A percentile compares a stretch with the other conserved stretches of the same genome.
phyloP scores from a whole-genome alignment of 2,113 vertebrate species.

The Pedionomus torquatus region DNA sequence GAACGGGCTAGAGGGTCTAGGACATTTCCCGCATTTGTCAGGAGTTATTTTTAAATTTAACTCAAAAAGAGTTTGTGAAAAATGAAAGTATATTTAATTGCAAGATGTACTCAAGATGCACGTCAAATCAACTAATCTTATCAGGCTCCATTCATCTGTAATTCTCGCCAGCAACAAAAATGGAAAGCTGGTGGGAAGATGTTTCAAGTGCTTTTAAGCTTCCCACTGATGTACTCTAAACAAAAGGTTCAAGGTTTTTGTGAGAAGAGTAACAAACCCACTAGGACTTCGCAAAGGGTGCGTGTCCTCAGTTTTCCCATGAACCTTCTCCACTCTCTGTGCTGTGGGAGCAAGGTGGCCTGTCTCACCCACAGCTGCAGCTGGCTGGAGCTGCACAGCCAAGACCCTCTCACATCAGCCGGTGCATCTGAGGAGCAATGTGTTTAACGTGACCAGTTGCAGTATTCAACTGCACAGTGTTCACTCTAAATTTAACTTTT shows the following conservation, averaged over 20 bases:
- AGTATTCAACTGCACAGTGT: neutral
- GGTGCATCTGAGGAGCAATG: neutral
- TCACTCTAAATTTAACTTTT: neutral
- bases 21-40: neutral
- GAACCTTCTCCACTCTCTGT: neutral
- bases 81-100: neutral
- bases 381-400: neutral
- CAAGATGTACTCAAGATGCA: neutral
- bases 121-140: neutral
- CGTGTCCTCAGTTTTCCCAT: neutral
- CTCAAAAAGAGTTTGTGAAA: neutral
- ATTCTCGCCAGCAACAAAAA: neutral
- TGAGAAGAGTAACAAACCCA: neutral
- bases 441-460: neutral
- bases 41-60: neutral
- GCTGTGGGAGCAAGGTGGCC: neutral
- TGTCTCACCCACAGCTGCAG: neutral
- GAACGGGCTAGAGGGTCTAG: neutral
- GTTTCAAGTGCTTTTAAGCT: neutral
- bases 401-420: neutral
- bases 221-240: slow-evolving; percentile 18
- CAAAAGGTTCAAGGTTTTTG: slow-evolving; percentile 25
- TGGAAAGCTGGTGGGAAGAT: neutral
- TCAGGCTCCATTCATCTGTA: neutral
- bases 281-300: neutral